A percentile compares a stretch with the other conserved stretches of the same genome.
Conservation (phyloP, 2,113 vertebrate species). For the Emydura subglobosa region DNA sequence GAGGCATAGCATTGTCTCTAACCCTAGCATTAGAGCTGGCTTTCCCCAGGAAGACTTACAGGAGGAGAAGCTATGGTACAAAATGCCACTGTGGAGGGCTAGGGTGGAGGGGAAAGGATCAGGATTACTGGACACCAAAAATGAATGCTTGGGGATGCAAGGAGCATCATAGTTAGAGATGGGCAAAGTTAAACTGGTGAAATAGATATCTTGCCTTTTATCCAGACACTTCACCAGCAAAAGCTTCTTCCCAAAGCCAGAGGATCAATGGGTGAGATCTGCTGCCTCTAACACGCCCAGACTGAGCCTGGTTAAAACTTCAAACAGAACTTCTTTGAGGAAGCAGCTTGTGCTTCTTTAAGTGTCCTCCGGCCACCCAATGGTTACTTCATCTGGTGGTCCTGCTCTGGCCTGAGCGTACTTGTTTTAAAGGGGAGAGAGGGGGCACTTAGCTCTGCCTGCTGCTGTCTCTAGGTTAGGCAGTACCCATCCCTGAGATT, state of each 20-base stretch:
- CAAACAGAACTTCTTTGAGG: neutral
- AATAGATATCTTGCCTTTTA: neutral
- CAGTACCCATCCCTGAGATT: neutral
- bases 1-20: constrained; percentile 66
- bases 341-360: neutral
- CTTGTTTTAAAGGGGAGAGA: neutral
- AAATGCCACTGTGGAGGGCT: neutral
- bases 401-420: neutral
- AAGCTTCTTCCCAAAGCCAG: neutral
- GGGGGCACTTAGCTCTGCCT: neutral
- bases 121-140: constrained; percentile 11
- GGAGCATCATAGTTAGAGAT: neutral
- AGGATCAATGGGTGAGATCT: neutral
- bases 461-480: neutral
- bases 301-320: neutral
- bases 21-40: constrained; percentile 60
- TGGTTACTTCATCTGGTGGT: neutral
- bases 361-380: neutral
- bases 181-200: neutral
- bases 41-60: constrained; percentile 36
- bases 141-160: neutral
- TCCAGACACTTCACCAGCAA: neutral
- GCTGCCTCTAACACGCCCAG: neutral
- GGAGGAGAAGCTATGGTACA: constrained; percentile 38
- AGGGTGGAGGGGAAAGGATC: neutral